Base-by-base conservation (phyloP, 2,113 vertebrate species). In the Ranitomeya imitator region DNA sequence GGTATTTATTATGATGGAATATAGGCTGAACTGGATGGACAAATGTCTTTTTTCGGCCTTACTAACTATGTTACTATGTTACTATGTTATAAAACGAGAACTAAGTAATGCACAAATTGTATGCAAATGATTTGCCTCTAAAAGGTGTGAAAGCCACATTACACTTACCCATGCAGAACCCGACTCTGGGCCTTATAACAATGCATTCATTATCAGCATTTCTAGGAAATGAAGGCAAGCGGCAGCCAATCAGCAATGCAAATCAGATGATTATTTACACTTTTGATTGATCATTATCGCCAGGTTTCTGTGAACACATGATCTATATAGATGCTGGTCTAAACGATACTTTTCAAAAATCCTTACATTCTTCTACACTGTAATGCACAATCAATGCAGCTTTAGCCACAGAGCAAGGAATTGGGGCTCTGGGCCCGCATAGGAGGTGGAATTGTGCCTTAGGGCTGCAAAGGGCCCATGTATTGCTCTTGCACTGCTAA, bases 231-330 rank as follows among this genome's bases (percentile, higher is more conserved):
- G 26, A 45, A 45, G 37, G 63, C 19, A 67, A 67, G 19, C 63
- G n/a, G 10, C 69, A 73, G 37, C 69, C 69, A 37, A 73, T 37
- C 69, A 73, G 69, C 69, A 73, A 73, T 73, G 69, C 26, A 73
- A 37, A 73, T 73, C 26, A 73, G 26, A 37, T 13, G 1, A 31
- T 37, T 73, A 37, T 37, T 31, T 26, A 73, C 12, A 16, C 69
- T 31, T 16, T 14, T 16, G 23, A 67, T 67, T 67, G 21, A 73
- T 71, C 23, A 26, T 31, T 71, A 26, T 71, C 23, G 23, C 23
- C 26, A 14, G 12, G n/a, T 60, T 60, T 1, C 10, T 67, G 21
- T 67, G 21, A 60, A 67, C n/a, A 67, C n/a, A n/a, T 67, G 63
- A 67, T 67, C 1, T 19, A n/a, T n/a, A 23, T 67, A 67, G 21